Conservation (phyloP, 2,797 vertebrate species). For the Tympanoctomys barrerae region DNA sequence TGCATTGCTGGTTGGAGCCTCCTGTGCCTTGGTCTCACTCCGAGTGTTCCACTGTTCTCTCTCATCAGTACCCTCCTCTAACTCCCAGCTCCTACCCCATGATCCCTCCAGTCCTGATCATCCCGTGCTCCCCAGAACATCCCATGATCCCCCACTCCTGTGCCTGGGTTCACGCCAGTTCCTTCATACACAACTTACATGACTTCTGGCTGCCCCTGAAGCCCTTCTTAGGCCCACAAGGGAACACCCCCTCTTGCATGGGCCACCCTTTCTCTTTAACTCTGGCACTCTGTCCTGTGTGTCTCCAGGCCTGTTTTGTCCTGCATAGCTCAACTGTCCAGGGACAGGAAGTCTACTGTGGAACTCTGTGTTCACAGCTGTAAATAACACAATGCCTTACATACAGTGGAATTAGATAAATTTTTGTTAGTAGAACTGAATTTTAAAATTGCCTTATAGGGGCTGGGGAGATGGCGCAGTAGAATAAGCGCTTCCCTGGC, state of each 20-base stretch:
- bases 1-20: neutral
- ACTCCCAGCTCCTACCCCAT: accelerated
- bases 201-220: neutral
- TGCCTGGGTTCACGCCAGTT: neutral
- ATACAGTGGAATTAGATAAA: neutral
- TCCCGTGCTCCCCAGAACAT: neutral
- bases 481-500: no score
- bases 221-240: neutral
- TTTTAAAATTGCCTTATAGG: neutral
- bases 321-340: neutral
- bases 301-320: neutral
- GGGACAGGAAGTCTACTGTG: neutral
- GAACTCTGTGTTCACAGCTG: neutral
- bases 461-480: no score
- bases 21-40: neutral
- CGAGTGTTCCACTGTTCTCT: neutral
- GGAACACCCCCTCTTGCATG: neutral
- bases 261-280: neutral
- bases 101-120: neutral
- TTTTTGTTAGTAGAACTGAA: neutral
- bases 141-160: neutral
- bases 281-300: neutral
- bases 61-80: neutral
- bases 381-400: neutral
- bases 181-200: neutral